These are phyloP conservation scores for Nebria ingens DNA, from an alignment of 1,140 invertebrate genomes.

Conservation along the genomic window DNA sequence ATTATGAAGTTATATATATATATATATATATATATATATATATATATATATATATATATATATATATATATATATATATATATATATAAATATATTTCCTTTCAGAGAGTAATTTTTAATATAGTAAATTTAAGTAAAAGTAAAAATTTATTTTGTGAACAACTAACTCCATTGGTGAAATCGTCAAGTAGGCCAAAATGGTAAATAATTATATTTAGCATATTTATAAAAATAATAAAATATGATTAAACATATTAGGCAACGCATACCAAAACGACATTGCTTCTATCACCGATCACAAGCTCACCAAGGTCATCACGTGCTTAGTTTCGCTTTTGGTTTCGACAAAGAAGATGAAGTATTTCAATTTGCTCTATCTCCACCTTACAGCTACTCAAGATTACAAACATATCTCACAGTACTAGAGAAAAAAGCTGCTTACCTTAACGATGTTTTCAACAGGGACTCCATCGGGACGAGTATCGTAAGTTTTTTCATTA, in stretches of 20 bases:
- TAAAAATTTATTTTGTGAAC: constrained; percentile 75
- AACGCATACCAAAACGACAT: constrained; percentile 68
- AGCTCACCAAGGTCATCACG: constrained; percentile 82
- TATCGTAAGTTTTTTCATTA: constrained; percentile 47
- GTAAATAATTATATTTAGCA: constrained; percentile 44
- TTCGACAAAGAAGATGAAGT: constrained; percentile 91
- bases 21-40: no score
- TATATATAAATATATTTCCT: no score
- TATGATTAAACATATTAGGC: constrained; percentile 46
- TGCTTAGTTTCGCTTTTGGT: constrained; percentile 86
- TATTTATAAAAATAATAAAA: constrained; percentile 6
- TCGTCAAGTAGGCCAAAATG: constrained; percentile 85
- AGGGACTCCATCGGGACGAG: constrained; percentile 58
- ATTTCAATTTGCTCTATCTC: constrained; percentile 87
- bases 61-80: no score
- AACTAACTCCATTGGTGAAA: constrained; percentile 89
- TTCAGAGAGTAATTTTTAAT: constrained; percentile 90
- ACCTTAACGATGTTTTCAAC: constrained; percentile 39
- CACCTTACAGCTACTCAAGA: constrained; percentile 89
- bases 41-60: no score
- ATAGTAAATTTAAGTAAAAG: constrained; percentile 94
- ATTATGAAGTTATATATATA: no score
- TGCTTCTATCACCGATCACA: constrained; percentile 91
- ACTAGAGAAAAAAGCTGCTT: constrained; percentile 51
- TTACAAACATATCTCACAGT: constrained; percentile 74